Percentiles rank a stretch among this genome's conserved stretches.
These are phyloP conservation scores for Diadumene lineata DNA, from an alignment of 92 coral and sea anemone genomes.

Conservation along the genomic window DNA sequence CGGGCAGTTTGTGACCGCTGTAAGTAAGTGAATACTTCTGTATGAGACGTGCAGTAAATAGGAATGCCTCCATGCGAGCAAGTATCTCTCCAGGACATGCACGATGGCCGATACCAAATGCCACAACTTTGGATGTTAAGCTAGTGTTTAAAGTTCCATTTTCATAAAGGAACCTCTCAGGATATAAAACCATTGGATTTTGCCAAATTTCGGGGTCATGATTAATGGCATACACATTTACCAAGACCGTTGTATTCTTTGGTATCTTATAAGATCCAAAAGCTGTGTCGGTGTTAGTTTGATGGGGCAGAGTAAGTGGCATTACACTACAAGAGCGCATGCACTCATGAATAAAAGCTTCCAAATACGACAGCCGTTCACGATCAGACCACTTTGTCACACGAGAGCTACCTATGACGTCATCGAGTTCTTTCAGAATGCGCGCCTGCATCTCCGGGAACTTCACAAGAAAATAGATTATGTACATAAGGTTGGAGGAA, in stretches of 20 bases:
- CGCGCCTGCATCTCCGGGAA: conserved; percentile 68
- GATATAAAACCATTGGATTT: conserved; percentile 64
- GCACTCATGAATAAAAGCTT: conserved; percentile 52
- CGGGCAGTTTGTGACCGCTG: conserved; percentile 7
- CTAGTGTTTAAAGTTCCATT: conserved; percentile 40
- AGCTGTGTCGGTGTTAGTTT: conserved; percentile 45
- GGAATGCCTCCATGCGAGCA: conserved; percentile 37
- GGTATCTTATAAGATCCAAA: conserved; percentile 58
- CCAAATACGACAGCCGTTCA: conserved; percentile 57
- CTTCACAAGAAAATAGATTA: conserved; percentile 49
- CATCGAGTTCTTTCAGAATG: conserved; percentile 57
- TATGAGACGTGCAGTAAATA: conserved; percentile 32
- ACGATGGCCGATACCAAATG: conserved; percentile 50
- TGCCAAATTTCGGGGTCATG: conserved; percentile 75
- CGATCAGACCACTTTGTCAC: conserved; percentile 50
- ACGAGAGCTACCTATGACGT: conserved; percentile 52
- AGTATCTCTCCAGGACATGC: conserved; percentile 43
- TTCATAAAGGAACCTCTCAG: conserved; percentile 75
- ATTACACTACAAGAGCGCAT: conserved; percentile 44
- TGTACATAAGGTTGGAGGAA: conserved; percentile 48
- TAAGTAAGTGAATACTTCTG: conserved; percentile 9
- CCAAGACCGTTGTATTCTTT: conserved; percentile 64
- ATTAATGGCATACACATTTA: conserved; percentile 82
- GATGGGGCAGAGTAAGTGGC: conserved; percentile 66
- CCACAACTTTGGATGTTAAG: conserved; percentile 9